Conservation (phyloP, 2,113 vertebrate genomes). For the Rhipidura dahli region DNA sequence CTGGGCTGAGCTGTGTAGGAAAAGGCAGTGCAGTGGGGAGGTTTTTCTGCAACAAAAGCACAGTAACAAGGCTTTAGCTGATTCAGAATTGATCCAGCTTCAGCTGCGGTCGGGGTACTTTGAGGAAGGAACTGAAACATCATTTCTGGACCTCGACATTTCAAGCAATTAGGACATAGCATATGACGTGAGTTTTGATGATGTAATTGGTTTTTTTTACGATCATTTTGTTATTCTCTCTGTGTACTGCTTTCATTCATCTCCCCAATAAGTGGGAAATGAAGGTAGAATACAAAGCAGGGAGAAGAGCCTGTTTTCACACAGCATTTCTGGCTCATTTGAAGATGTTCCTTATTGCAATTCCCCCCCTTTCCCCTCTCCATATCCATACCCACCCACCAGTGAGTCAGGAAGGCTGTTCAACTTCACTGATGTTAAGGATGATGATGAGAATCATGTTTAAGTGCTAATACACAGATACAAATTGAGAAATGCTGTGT, state of each 20-base stretch:
- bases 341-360: neutral
- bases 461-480: neutral
- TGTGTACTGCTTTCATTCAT: neutral
- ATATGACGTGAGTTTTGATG: neutral
- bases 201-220: neutral
- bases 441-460: neutral
- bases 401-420: neutral
- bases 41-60: neutral
- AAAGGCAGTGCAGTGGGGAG: neutral
- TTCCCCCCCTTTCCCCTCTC: neutral
- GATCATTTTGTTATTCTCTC: neutral
- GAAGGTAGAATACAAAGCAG: conserved; percentile 6
- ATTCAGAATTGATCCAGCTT: neutral
- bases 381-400: neutral
- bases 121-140: neutral
- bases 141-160: neutral
- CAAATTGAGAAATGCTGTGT: neutral
- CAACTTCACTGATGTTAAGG: neutral
- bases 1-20: neutral
- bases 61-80: neutral
- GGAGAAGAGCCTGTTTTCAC: neutral
- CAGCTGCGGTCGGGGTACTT: neutral
- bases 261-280: neutral
- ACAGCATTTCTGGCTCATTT: neutral
- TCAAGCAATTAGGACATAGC: neutral